Evolutionary conservation across 2,797 vertebrate genomes (phyloP).

Genomic region (Gymnocypris eckloni): DNA sequence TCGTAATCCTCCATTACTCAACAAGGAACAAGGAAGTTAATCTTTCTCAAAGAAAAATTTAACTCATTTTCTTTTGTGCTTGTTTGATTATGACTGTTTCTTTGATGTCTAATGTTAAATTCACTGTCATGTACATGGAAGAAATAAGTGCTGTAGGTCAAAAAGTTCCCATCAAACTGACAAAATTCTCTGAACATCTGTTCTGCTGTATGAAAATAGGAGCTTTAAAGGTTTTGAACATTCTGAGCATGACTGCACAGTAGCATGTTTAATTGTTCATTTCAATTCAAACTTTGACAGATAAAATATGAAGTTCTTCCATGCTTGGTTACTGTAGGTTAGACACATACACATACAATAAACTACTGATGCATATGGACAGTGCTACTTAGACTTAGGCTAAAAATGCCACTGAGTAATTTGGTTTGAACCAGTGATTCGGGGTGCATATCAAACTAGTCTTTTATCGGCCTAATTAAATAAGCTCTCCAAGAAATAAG

Average conservation of each 20-base stretch:
- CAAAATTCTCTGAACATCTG: neutral
- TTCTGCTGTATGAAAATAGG: neutral
- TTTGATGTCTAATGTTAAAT: neutral
- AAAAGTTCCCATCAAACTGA: neutral
- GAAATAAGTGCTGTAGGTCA: neutral
- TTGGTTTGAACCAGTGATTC: no score
- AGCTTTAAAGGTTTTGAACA: neutral
- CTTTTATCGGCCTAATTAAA: no score
- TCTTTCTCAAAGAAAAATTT: neutral
- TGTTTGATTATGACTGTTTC: neutral
- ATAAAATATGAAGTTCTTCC: no score
- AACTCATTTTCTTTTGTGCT: neutral
- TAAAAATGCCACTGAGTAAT: no score
- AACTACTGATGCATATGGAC: no score
- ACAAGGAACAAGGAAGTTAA: constrained; percentile 33
- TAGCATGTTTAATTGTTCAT: neutral
- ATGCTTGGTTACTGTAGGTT: neutral
- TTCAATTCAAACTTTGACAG: neutral
- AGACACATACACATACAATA: no score
- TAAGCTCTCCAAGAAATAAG: no score
- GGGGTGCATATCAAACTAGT: no score
- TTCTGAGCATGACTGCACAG: neutral
- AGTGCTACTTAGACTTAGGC: no score
- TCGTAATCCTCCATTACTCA: neutral
- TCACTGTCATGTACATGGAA: neutral